Conservation (phyloP, 2,888 invertebrate genomes). For the Ophioninae sp. region DNA sequence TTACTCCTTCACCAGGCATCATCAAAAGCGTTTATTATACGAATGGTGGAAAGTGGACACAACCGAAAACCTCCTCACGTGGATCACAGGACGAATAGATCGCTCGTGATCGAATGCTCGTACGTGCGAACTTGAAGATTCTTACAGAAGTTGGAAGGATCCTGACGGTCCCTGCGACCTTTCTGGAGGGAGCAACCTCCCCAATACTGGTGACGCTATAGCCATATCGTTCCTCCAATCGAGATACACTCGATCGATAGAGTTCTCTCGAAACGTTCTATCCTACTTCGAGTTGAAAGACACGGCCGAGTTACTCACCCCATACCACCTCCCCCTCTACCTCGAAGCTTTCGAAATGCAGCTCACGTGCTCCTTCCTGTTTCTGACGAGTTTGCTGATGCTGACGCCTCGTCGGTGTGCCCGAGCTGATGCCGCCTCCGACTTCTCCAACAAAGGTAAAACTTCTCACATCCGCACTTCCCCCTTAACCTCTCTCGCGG, state of each 20-base stretch:
- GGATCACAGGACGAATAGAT: conserved; percentile 42
- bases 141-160: conserved; percentile 24
- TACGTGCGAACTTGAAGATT: conserved; percentile 49
- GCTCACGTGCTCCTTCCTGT: conserved; percentile 75
- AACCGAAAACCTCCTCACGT: conserved; percentile 22
- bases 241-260: conserved; percentile 51
- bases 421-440: conserved; percentile 71
- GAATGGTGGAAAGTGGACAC: conserved; percentile 3
- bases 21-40: conserved; percentile 26
- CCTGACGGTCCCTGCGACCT: background rate
- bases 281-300: conserved; percentile 49
- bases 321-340: background rate
- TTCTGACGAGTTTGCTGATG: conserved; percentile 77
- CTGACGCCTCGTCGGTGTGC: conserved; percentile 68
- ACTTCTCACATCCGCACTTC: conserved; percentile 40
- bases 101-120: conserved; percentile 65
- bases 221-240: conserved; percentile 17
- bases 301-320: conserved; percentile 15
- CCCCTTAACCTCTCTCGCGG: conserved; percentile 12
- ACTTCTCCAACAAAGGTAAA: conserved; percentile 78
- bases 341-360: conserved; percentile 72
- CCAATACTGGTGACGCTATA: background rate
- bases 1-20: conserved; percentile 32
- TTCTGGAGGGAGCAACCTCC: conserved; percentile 1
- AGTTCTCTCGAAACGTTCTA: conserved; percentile 44